A percentile compares a stretch with the other conserved stretches of the same genome.
These are phyloP conservation scores for Saguinus imperator DNA, from an alignment of 2,113 vertebrate genomes.

Conservation along the genomic window DNA sequence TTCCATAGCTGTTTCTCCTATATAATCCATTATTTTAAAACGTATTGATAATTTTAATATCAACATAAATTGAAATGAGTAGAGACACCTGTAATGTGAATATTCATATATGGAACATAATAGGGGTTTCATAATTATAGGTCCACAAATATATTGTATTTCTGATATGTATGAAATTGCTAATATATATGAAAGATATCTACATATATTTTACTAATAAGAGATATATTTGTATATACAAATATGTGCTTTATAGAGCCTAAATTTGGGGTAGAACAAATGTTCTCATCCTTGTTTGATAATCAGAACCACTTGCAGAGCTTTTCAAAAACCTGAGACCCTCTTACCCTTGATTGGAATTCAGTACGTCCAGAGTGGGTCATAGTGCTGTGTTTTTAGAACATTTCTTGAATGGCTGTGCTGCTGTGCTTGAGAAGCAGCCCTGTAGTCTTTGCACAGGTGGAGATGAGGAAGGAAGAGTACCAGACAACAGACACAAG, in stretches of 20 bases:
- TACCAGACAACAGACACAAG: background rate
- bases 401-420: background rate
- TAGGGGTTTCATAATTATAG: background rate
- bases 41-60: background rate
- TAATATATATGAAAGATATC: background rate
- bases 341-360: background rate
- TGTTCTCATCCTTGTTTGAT: background rate
- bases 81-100: background rate
- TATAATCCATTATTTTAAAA: background rate
- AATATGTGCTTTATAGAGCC: background rate
- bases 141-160: background rate
- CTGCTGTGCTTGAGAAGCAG: background rate
- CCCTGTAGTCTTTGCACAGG: fast-evolving
- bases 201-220: background rate
- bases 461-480: background rate
- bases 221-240: background rate
- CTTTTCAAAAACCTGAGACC: background rate
- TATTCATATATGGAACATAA: background rate
- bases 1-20: background rate
- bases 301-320: background rate
- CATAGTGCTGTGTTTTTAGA: background rate
- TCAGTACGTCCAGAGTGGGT: background rate
- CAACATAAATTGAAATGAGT: background rate
- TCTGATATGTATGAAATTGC: background rate
- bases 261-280: background rate